Evolutionary conservation across 2,797 vertebrate species (phyloP), one percentile per base, ranked within the genome.

Genomic region (Margarornis squamiger): DNA sequence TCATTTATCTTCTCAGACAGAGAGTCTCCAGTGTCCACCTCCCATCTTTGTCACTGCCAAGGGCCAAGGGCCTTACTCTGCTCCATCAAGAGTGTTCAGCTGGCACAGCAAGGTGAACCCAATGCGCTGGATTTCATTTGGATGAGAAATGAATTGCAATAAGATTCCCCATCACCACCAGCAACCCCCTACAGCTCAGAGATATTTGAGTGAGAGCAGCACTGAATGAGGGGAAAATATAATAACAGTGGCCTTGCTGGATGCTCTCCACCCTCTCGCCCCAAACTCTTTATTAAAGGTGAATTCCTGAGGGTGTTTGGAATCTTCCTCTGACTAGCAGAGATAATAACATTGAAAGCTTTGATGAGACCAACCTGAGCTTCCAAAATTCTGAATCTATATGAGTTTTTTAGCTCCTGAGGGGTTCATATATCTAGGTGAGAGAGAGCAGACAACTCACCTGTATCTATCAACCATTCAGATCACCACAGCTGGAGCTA

Each of bases 121-220:
- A 91, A 43, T 3, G 14, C 8, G 20, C 80, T 91, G 95, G 93
- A 95, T 97, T 97, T 92, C 86, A 96, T 97, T 95, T 92, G 86
- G 93, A 72, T 88, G 88, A 93, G 87, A 95, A 92, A 95, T 49
- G 62, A 79, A 92, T 59, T 46, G 63, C 92, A 96, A 67, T 90
- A 67, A 81, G 73, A 80, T 73, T 70, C 51, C 23, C 61, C 61
- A 41, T 39, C 81, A 61, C 52, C 57, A 81, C 32, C 63, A 86
- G 54, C 86, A 94, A 54, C 61, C 57, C 75, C 30, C 79, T 57
- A 65, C 6, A 10, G 82, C 46, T 92, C 13, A 0, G 39, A 73
- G 55, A 74, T 75, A 76, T 83, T 66, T 72, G 46, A 83, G 59
- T 48, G 65, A 86, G 39, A 75, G 49, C 23, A 3, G 41, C 7